phyloP scores from a whole-genome alignment of 2,797 vertebrate species.

The Trachurus trachurus region DNA sequence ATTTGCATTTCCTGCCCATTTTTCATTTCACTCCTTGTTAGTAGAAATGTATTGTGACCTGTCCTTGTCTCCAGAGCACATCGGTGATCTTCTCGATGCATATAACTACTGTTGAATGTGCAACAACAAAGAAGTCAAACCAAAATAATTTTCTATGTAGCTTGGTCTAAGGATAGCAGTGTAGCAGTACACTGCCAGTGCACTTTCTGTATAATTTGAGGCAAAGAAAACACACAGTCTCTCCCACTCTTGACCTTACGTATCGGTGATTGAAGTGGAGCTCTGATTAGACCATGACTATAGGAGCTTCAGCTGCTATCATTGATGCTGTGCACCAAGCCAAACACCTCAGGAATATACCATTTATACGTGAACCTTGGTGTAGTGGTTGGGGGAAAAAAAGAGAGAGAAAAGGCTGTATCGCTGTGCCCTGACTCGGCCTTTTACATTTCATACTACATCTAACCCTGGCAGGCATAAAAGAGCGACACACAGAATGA shows the following conservation, averaged over 20 bases:
- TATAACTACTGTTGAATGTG: background rate
- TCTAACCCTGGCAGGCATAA: slow-evolving; percentile 26
- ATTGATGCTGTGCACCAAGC: slow-evolving; percentile 28
- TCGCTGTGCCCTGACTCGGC: slow-evolving; percentile 35
- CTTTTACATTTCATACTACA: slow-evolving; percentile 55
- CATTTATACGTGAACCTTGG: slow-evolving; percentile 14
- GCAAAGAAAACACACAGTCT: slow-evolving; percentile 3
- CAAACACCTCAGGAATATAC: slow-evolving; percentile 31
- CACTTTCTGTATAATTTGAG: background rate
- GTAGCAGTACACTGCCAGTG: background rate
- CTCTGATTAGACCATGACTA: slow-evolving; percentile 33
- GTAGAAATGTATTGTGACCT: slow-evolving; percentile 30
- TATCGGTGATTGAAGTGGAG: slow-evolving; percentile 30
- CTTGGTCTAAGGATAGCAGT: background rate
- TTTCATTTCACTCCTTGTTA: slow-evolving; percentile 49
- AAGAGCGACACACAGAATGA: slow-evolving; percentile 44
- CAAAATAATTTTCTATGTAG: background rate
- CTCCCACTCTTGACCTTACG: background rate
- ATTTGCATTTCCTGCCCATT: slow-evolving; percentile 49
- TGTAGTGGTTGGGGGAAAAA: background rate
- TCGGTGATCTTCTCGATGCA: slow-evolving; percentile 7
- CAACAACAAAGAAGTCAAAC: background rate
- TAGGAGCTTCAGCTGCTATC: slow-evolving; percentile 16
- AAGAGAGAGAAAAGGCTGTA: slow-evolving; percentile 1
- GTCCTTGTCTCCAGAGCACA: slow-evolving; percentile 46